Evolutionary conservation across 2,888 invertebrate genomes (phyloP).

Genomic region (Noctua pronuba): DNA sequence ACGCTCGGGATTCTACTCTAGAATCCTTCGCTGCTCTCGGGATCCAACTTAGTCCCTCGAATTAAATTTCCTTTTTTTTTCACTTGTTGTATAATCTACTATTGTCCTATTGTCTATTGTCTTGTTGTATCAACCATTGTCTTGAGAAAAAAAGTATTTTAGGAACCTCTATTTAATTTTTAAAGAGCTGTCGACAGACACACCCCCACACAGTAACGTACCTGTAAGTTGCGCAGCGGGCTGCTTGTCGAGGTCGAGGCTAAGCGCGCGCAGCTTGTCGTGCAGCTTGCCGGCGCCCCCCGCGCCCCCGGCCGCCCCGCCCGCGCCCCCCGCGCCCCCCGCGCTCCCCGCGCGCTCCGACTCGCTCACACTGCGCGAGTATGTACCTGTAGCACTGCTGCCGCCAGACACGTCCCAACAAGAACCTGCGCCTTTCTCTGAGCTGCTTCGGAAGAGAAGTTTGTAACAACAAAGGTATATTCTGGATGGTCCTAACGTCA

Average conservation of each 20-base stretch:
- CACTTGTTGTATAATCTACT: too few species aligned
- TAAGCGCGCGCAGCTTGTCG: slow-evolving; percentile 92
- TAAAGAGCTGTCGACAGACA: background rate
- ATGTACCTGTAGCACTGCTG: slow-evolving; percentile 81
- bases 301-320: slow-evolving; percentile 65
- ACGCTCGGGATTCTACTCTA: too few species aligned
- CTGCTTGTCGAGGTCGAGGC: slow-evolving; percentile 93
- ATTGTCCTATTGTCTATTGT: too few species aligned
- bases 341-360: slow-evolving; percentile 77
- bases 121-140: too few species aligned
- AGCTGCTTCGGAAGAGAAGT: slow-evolving; percentile 40
- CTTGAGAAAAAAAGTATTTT: background rate
- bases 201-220: slow-evolving; percentile 31
- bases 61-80: too few species aligned
- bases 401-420: slow-evolving; percentile 84
- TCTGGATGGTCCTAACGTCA: background rate
- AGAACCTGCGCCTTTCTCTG: slow-evolving; percentile 78
- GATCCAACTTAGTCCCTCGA: too few species aligned
- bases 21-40: too few species aligned
- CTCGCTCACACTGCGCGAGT: slow-evolving; percentile 91
- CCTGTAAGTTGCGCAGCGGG: slow-evolving; percentile 78
- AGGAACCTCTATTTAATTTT: background rate
- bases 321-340: slow-evolving; percentile 67
- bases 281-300: slow-evolving; percentile 74
- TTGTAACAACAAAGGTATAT: background rate